These are phyloP conservation scores for Drosophila triauraria DNA, from an alignment of 1,140 invertebrate genomes.

Conservation along the genomic window DNA sequence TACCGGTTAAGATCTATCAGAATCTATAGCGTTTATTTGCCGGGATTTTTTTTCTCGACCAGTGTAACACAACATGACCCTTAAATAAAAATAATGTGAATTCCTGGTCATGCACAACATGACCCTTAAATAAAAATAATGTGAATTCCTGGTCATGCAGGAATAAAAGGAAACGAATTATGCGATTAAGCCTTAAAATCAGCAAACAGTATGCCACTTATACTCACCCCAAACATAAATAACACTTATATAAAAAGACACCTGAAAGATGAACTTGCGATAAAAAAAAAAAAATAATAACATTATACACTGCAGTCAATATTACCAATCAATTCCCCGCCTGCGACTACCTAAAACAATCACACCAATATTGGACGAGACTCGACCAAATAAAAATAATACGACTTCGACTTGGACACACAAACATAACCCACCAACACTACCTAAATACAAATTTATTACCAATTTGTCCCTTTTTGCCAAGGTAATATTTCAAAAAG, in stretches of 20 bases:
- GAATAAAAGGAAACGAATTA: conserved; percentile 5
- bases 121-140: too few species aligned
- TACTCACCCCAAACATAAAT: too few species aligned
- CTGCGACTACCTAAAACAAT: background rate
- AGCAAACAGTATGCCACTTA: too few species aligned
- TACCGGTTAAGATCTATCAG: too few species aligned
- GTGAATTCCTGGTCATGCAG: background rate
- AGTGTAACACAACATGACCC: background rate
- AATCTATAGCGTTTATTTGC: too few species aligned
- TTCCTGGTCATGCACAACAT: conserved; percentile 9
- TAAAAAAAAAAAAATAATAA: too few species aligned
- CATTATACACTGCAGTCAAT: background rate
- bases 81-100: conserved; percentile 18
- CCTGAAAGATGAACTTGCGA: too few species aligned
- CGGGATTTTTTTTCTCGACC: too few species aligned
- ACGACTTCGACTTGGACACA: background rate
- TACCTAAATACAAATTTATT: background rate
- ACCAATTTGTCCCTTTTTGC: background rate
- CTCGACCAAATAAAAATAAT: background rate
- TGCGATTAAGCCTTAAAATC: too few species aligned
- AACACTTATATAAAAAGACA: too few species aligned
- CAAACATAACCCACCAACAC: background rate
- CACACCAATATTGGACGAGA: conserved; percentile 3
- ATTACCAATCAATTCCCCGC: too few species aligned
- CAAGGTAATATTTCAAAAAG: background rate